These are phyloP conservation scores for Mya arenaria DNA, from an alignment of 1,140 invertebrate species.

Conservation along the genomic window DNA sequence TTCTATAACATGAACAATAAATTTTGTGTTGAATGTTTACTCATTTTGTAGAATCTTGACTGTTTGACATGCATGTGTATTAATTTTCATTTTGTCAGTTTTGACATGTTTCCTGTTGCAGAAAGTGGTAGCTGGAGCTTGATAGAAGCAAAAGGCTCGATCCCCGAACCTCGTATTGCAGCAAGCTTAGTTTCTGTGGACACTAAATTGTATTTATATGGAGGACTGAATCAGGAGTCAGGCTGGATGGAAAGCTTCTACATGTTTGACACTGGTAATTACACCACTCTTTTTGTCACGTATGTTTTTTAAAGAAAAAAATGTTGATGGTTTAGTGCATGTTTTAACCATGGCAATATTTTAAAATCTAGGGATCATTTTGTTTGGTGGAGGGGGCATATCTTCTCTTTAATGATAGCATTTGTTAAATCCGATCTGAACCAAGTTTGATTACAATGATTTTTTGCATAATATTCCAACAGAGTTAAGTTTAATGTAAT, in stretches of 20 bases:
- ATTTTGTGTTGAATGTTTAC: neutral
- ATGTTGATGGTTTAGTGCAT: too few species aligned
- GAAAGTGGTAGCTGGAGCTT: constrained; percentile 69
- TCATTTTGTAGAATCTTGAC: neutral
- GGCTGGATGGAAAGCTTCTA: constrained; percentile 78
- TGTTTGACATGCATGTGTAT: neutral
- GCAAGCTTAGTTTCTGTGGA: constrained; percentile 73
- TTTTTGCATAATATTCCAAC: too few species aligned
- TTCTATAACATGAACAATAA: neutral
- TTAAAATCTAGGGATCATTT: too few species aligned
- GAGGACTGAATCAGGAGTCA: constrained; percentile 76
- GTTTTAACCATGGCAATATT: too few species aligned
- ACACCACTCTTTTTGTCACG: too few species aligned
- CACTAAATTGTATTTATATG: constrained; percentile 77
- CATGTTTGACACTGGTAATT: constrained; percentile 78
- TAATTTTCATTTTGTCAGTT: neutral
- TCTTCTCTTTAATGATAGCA: too few species aligned
- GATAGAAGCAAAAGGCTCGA: constrained; percentile 60
- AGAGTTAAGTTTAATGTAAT: too few species aligned
- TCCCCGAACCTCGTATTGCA: constrained; percentile 71
- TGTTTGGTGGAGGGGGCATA: too few species aligned
- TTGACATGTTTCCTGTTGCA: constrained; percentile 46
- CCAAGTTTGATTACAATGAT: too few species aligned
- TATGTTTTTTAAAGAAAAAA: too few species aligned
- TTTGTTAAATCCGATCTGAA: too few species aligned